These are phyloP conservation scores for Geococcyx californianus DNA, from an alignment of 2,113 vertebrate genomes.

Conservation along the genomic window DNA sequence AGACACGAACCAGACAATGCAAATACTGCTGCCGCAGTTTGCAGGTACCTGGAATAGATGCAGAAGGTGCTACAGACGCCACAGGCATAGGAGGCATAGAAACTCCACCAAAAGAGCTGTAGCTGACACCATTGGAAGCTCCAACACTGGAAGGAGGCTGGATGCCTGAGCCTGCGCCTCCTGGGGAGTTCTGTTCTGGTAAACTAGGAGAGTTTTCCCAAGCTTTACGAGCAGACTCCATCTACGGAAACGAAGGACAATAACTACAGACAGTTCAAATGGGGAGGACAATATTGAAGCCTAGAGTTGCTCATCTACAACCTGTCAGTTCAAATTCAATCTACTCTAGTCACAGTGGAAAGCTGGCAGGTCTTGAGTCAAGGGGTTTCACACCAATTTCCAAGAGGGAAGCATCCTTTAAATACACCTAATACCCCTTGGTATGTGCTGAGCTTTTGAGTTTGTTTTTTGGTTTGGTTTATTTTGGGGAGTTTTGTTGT, in stretches of 20 bases:
- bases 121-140: constrained; percentile 92
- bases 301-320: not conserved
- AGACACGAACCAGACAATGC: not conserved
- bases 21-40: not conserved
- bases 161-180: constrained; percentile 77
- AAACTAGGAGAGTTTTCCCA: constrained; percentile 98
- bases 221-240: constrained; percentile 97
- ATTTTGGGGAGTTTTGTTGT: not conserved
- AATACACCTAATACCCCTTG: not conserved
- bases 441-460: not conserved
- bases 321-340: not conserved
- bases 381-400: not conserved
- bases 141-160: constrained; percentile 91
- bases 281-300: not conserved
- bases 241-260: constrained; percentile 71
- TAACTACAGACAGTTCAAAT: constrained; percentile 20
- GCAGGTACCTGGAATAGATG: constrained; percentile 92
- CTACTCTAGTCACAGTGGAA: not conserved
- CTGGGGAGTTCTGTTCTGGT: constrained; percentile 94
- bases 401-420: not conserved
- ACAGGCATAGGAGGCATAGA: constrained; percentile 98
- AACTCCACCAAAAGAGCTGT: constrained; percentile 95
- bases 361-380: not conserved
- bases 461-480: not conserved
- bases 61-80: constrained; percentile 95